Evolutionary conservation across 2,888 invertebrate genomes (phyloP).

Genomic region (Nomada ruficornis): DNA sequence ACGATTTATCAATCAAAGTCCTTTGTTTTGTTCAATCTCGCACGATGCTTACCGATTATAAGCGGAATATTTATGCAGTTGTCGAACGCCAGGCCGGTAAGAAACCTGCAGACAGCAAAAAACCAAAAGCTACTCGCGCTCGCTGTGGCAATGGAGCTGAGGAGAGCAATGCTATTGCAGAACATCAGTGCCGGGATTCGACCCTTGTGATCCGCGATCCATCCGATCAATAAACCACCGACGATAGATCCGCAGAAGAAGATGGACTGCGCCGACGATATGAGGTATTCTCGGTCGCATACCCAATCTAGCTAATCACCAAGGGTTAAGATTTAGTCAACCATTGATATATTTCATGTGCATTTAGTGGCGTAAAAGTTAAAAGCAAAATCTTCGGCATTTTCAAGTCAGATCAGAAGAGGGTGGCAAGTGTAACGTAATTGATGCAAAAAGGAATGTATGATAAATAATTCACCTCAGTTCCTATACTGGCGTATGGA

Average conservation of each 20-base stretch:
- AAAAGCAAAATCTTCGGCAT: neutral
- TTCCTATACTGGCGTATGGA: slow-evolving; percentile 86
- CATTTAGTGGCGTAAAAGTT: neutral
- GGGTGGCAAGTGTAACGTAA: too few relatives aligned
- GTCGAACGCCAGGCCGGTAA: slow-evolving; percentile 86
- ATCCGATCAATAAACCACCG: slow-evolving; percentile 85
- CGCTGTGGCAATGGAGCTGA: slow-evolving; percentile 84
- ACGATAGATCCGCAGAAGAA: slow-evolving; percentile 86
- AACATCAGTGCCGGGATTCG: slow-evolving; percentile 85
- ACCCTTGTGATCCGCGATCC: slow-evolving; percentile 85
- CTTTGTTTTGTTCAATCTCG: too few relatives aligned
- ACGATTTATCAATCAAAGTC: neutral
- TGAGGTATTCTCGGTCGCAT: slow-evolving; percentile 85
- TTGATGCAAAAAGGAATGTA: neutral
- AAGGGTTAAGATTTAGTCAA: slow-evolving; percentile 56
- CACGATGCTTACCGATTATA: slow-evolving; percentile 83
- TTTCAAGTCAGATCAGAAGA: neutral
- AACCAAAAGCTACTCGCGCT: slow-evolving; percentile 83
- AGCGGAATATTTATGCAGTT: slow-evolving; percentile 86
- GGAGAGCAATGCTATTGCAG: slow-evolving; percentile 83
- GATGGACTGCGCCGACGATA: slow-evolving; percentile 85
- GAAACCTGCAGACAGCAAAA: slow-evolving; percentile 85
- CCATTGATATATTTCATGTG: too few relatives aligned
- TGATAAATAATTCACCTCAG: slow-evolving; percentile 84
- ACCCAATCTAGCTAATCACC: slow-evolving; percentile 85